Base-by-base conservation (phyloP, 2,797 vertebrate species). In the Lepidocolaptes lacrymiger region DNA sequence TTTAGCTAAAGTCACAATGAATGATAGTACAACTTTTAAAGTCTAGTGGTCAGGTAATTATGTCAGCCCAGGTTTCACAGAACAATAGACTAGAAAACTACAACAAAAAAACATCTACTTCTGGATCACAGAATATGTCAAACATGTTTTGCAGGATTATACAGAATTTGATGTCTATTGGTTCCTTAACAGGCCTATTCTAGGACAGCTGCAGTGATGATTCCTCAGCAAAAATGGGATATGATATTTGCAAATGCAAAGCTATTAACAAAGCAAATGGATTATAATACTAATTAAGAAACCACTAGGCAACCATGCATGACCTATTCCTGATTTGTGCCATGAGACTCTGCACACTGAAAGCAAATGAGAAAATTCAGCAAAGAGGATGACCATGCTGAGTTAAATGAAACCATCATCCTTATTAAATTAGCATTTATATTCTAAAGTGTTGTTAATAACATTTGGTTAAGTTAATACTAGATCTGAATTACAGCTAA, bases 231-330 rank as follows among this genome's bases (percentile, higher is more conserved):
- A 78, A 93, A 95, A 91, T 34, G 48, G 79, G 66, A 71, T 66
- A 73, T 0, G 1, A 46, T 93, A 93, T 67, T 92, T 94, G 87
- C 69, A 96, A 93, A 92, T 72, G 85, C 68, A 89, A 85, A 92
- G 61, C 54, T 89, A 84, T 94, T 96, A 96, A 92, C 58, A 92
- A 95, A 94, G 85, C 15, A 94, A 94, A 91, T 82, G 71, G 34
- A 44, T 86, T 92, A 79, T 88, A 82, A 89, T 85, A 77, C 69
- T 88, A 93, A 96, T 93, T 92, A 95, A 91, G 76, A 92, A 94
- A 88, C 49, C 59, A 79, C 69, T 81, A 90, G 88, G 82, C 69
- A 92, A 66, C 55, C 73, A 59, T 76, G 88, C 51, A 22, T 92
- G 85, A 92, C 85, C 89, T 91, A 14, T 69, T 92, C 55, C 82